Evolutionary conservation across 2,113 vertebrate species (phyloP).

Genomic region (Pogona vitticeps): DNA sequence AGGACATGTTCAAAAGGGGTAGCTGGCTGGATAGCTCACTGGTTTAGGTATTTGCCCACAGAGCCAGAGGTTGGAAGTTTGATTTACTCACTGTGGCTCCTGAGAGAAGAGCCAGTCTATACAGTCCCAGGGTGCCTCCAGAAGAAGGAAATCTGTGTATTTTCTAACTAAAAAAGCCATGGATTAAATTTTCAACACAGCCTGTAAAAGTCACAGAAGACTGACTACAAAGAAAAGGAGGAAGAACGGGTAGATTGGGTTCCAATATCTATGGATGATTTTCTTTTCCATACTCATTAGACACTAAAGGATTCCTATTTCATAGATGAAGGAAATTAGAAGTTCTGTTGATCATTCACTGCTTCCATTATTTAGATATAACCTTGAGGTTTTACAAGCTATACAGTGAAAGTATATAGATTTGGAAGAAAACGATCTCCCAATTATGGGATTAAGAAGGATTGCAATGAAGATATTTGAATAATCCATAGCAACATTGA

Average conservation of each 20-base stretch:
- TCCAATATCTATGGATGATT: too few species aligned
- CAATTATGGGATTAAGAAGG: background rate
- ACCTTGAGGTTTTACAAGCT: background rate
- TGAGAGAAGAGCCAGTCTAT: too few species aligned
- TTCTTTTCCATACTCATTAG: background rate
- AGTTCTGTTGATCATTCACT: background rate
- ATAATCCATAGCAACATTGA: background rate
- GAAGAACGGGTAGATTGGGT: background rate
- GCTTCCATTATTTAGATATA: background rate
- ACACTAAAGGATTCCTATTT: background rate
- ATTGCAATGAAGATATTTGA: background rate
- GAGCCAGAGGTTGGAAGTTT: too few species aligned
- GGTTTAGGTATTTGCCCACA: too few species aligned
- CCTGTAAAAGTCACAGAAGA: background rate
- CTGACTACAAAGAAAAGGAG: background rate
- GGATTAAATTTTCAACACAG: background rate
- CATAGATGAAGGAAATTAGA: too few species aligned
- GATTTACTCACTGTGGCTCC: too few species aligned
- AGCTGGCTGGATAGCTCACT: too few species aligned
- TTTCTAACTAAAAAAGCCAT: too few species aligned
- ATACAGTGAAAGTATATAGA: background rate
- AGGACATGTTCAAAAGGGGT: too few species aligned
- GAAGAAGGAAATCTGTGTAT: background rate
- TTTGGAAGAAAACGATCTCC: background rate
- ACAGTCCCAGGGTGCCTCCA: too few species aligned